Base-by-base conservation (phyloP, 2,797 vertebrate species). In the Xiphophorus birchmanni region DNA sequence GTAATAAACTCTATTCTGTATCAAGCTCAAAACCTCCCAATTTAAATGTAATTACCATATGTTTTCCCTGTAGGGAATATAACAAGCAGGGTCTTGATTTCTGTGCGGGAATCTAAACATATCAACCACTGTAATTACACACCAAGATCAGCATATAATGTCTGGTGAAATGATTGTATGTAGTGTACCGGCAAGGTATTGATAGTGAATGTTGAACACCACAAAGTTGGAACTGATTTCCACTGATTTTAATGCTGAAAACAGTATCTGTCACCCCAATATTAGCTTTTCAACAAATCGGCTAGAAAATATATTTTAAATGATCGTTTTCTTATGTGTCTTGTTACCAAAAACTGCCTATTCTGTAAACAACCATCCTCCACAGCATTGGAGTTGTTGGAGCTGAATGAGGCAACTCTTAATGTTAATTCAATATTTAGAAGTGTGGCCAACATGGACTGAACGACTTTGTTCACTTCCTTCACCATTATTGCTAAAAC, bases 101-200 rank as follows among this genome's bases (percentile, higher is more conserved):
- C 84, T 1, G 60, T 48, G 13, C 82, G 77, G 86, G 77, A 73
- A 86, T 32, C 32, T 52, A 86, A 80, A 87, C 84, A 73, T 90
- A 84, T 76, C 78, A 44, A 87, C 84, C 86, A 78, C 89, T 90
- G 86, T 60, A 5, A 60, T 7, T 32, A 17, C 58, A 32, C 29
- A 84, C 90, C 88, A 85, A 92, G 91, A 92, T 93, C 91, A 90
- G 88, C 79, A 79, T 88, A 91, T 77, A 69, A 78, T 82, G 76
- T 81, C 80, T 37, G 76, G 63, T 37, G 80, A 89, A 88, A 90
- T 89, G 90, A 93, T 90, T 75, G 45, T 71, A 82, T 77, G 78
- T 80, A 32, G 84, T 87, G 84, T 82, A 76, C 58, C 71, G 76
- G 75, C 54, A 80, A 75, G 82, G 73, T 29, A 65, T 84, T 84